Evolutionary conservation across 2,113 vertebrate species (phyloP), one percentile per base, ranked within the genome.

Genomic region (Tenrec ecaudatus): DNA sequence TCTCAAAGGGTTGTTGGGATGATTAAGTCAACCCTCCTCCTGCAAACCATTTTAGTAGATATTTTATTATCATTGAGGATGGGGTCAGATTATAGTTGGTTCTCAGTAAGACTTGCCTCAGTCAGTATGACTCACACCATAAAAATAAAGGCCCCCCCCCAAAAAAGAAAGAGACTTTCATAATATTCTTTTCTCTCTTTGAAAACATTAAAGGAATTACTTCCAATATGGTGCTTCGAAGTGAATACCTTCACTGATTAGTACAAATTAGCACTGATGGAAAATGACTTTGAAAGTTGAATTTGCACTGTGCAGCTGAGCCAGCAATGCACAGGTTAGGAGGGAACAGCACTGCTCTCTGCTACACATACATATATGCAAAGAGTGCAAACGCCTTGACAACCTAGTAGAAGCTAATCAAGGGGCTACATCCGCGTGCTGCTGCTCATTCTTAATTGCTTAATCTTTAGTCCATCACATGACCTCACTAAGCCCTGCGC

Each of bases 191-290:
- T 80, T 73, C n/a, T 87, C 47, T 53, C 38, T 89, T 95, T 86
- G 66, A 87, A 90, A 92, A 92, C 62, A 94, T 87, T 95, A 86
- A 94, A 93, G 25, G 5, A 1, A 0, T 94, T 36, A 91, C 69
- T 93, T 93, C 57, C 77, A 92, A 91, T 91, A 2, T 60, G 3
- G 12, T 92, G 25, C 69, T 92, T 94, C 96, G 33, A 92, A 93
- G 47, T 88, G 43, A 86, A 84, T 93, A 93, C 17, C 1, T 25
- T 33, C 22, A 86, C 64, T 82, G 31, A 80, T 94, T 79, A 89
- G 36, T 89, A 62, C 20, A 95, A 96, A 11, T 83, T 92, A 81
- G 66, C 31, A 36, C 38, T 82, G 58, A 79, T 94, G 9, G 16
- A 89, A 91, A 96, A 87, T 91, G 69, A 58, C 23, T 91, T 85